Conservation (phyloP, 2,797 vertebrate species). For the Aselliscus stoliczkanus region DNA sequence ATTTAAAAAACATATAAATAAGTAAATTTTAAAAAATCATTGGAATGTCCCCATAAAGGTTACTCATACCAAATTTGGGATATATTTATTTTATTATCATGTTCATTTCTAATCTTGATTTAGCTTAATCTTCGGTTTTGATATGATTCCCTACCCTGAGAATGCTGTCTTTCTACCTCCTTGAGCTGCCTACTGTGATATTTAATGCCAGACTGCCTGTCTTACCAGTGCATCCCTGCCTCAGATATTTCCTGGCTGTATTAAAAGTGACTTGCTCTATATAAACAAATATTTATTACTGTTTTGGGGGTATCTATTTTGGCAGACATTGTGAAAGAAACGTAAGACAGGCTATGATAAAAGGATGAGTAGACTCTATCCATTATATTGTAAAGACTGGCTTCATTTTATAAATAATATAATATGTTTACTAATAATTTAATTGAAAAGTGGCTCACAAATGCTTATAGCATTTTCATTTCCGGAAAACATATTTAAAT, state of each 20-base stretch:
- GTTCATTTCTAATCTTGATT: neutral
- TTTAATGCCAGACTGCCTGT: neutral
- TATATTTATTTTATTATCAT: neutral
- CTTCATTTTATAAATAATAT: slow-evolving; percentile 26
- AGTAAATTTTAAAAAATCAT: no score
- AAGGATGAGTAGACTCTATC: neutral
- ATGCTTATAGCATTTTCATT: neutral
- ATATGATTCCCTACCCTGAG: neutral
- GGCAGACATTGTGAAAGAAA: neutral
- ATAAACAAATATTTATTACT: neutral
- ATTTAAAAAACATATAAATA: no score
- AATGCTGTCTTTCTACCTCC: neutral
- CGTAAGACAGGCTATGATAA: neutral
- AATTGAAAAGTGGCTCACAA: neutral
- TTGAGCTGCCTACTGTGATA: neutral
- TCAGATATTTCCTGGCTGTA: neutral
- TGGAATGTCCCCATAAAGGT: neutral
- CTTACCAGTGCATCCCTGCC: neutral
- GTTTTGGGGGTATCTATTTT: neutral
- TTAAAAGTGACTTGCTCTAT: neutral
- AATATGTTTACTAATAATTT: slow-evolving; percentile 29
- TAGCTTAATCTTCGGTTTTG: neutral
- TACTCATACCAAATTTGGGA: neutral
- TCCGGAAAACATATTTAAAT: slow-evolving; percentile 20
- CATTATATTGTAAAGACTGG: neutral